Conservation (phyloP, 2,888 invertebrate species). For the Subacronicta megacephala region DNA sequence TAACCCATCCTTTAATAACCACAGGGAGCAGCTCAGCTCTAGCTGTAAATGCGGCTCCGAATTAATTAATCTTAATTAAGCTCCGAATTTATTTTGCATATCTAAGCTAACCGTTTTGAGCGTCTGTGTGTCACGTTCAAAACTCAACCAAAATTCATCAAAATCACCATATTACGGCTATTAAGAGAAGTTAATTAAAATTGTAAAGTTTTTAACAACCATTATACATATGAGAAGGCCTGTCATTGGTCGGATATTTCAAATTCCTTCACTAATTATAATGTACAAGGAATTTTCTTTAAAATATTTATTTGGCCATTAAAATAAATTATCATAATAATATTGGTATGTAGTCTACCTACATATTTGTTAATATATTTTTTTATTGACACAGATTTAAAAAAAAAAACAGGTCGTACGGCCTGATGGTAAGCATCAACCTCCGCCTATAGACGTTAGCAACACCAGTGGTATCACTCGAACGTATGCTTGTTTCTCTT, state of each 20-base stretch:
- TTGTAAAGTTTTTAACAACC: constrained; percentile 26
- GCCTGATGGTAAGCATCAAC: no score
- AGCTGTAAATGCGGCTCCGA: no score
- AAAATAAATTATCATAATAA: constrained; percentile 18
- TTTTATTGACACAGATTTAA: no score
- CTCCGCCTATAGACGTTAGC: no score
- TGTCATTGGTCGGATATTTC: constrained; percentile 28
- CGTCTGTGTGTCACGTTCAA: constrained; percentile 22
- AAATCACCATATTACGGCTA: constrained; percentile 42
- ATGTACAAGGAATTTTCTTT: constrained; percentile 28
- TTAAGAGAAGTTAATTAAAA: constrained; percentile 48
- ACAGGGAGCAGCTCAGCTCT: no score
- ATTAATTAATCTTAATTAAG: no score
- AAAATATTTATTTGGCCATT: constrained; percentile 31
- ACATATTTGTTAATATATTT: no score
- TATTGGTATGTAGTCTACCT: constrained; percentile 1
- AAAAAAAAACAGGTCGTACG: no score
- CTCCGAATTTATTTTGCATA: no score
- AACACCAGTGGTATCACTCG: no score
- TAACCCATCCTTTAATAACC: no score
- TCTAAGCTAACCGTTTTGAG: not conserved
- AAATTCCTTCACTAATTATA: constrained; percentile 47
- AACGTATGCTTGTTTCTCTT: no score
- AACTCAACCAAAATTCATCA: constrained; percentile 31
- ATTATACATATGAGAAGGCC: constrained; percentile 2